A percentile compares a stretch with the other conserved stretches of the same genome.
phyloP scores from a whole-genome alignment of 2,113 vertebrate genomes.

The Nothoprocta pentlandii region DNA sequence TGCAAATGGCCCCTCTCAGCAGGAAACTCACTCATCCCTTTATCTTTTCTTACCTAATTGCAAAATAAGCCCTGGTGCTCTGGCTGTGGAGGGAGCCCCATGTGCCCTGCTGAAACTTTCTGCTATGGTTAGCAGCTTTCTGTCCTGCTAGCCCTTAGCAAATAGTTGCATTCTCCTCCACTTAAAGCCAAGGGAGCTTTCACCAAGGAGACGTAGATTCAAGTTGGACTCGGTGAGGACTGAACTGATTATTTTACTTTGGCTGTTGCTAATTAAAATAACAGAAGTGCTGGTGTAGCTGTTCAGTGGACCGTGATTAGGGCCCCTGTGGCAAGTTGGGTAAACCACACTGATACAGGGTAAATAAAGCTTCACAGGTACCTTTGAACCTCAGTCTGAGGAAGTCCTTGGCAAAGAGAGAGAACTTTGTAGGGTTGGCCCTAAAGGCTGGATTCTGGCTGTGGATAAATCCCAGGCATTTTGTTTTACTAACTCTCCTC shows the following conservation, averaged over 20 bases:
- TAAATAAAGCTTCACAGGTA: background rate
- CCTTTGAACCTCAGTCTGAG: background rate
- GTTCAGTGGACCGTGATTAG: background rate
- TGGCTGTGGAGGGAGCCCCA: background rate
- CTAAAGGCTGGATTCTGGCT: background rate
- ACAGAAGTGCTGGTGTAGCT: background rate
- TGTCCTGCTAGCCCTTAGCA: background rate
- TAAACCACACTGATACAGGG: background rate
- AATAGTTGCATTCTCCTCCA: conserved; percentile 12
- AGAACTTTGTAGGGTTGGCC: background rate
- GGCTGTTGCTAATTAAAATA: conserved; percentile 30
- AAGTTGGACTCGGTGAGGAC: background rate
- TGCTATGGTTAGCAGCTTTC: background rate
- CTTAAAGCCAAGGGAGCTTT: background rate
- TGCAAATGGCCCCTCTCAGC: conserved; percentile 37
- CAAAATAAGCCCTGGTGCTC: background rate
- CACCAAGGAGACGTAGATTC: background rate
- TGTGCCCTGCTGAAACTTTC: conserved; percentile 35
- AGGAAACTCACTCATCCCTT: conserved; percentile 58
- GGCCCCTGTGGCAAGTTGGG: background rate
- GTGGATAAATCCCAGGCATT: background rate
- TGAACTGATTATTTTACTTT: conserved; percentile 35
- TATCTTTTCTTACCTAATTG: conserved; percentile 61
- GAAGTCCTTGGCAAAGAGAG: background rate
- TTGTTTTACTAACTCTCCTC: background rate